Conservation (phyloP, 2,888 invertebrate genomes). For the Branchinecta sandiegonensis region DNA sequence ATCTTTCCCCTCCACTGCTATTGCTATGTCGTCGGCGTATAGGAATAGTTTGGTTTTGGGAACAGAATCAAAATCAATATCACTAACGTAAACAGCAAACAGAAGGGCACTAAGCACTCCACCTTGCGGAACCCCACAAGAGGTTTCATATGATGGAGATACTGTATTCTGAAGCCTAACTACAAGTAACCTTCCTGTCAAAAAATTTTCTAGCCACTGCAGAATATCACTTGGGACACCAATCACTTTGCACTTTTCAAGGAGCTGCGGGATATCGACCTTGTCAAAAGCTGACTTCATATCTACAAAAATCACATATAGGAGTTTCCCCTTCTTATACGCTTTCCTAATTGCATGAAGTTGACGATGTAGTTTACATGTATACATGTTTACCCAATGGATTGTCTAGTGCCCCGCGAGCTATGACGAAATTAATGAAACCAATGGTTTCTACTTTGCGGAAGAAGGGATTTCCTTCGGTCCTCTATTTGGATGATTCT, state of each 20-base stretch:
- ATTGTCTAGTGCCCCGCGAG: neutral
- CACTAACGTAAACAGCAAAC: neutral
- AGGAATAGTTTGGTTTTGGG: too few relatives aligned
- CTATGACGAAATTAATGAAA: neutral
- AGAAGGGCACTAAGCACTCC: neutral
- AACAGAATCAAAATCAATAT: neutral
- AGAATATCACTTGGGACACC: neutral
- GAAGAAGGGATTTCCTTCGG: neutral
- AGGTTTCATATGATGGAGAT: neutral
- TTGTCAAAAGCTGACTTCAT: constrained; percentile 5
- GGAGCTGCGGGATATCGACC: neutral
- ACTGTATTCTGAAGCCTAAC: neutral
- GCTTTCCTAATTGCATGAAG: too few relatives aligned
- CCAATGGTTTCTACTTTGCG: neutral
- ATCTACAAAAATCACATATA: too few relatives aligned
- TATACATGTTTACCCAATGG: neutral
- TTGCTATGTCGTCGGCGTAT: too few relatives aligned
- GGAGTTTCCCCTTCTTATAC: too few relatives aligned
- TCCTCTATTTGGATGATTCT: neutral
- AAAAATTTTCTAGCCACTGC: neutral
- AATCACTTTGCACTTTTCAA: neutral
- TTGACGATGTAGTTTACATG: neutral
- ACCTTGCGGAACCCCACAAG: too few relatives aligned
- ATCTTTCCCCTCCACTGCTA: too few relatives aligned
- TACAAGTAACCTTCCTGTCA: neutral